Evolutionary conservation across 2,113 vertebrate genomes (phyloP).

Genomic region (Micronycteris hirsuta): DNA sequence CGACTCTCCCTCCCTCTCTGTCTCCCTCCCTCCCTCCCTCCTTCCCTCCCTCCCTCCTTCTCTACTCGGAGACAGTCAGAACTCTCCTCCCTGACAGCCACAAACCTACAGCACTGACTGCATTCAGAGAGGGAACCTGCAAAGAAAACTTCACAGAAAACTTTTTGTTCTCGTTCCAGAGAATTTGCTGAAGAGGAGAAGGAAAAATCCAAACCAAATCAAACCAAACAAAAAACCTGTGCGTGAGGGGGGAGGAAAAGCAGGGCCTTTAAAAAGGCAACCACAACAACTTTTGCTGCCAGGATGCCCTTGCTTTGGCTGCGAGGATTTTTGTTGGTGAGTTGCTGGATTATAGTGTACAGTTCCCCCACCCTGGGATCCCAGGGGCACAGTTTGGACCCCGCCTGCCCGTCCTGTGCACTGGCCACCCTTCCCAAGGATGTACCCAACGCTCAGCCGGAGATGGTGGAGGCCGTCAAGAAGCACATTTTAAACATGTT

Average conservation of each 20-base stretch:
- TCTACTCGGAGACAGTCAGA: conserved; percentile 81
- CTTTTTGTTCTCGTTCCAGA: conserved; percentile 87
- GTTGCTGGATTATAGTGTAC: conserved; percentile 84
- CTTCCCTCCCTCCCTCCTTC: conserved; percentile 70
- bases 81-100: conserved; percentile 87
- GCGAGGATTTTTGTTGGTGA: conserved; percentile 85
- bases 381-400: conserved; percentile 77
- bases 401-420: conserved; percentile 91
- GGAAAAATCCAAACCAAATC: conserved; percentile 58
- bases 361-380: conserved; percentile 84
- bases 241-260: conserved; percentile 78
- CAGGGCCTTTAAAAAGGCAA: conserved; percentile 83
- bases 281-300: conserved; percentile 83
- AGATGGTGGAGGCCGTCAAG: conserved; percentile 96
- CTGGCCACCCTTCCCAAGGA: conserved; percentile 87
- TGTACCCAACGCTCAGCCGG: conserved; percentile 85
- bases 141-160: conserved; percentile 88
- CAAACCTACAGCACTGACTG: conserved; percentile 85
- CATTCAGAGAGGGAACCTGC: conserved; percentile 84
- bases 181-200: conserved; percentile 83
- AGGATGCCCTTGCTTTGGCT: conserved; percentile 89
- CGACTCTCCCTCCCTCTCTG: not conserved
- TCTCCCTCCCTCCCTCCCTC: conserved; percentile 70
- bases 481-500: conserved; percentile 96
- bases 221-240: conserved; percentile 76